Evolutionary conservation across 1,140 invertebrate species (phyloP), one percentile per base, ranked within the genome.

Genomic region (Liolophura sinensis): DNA sequence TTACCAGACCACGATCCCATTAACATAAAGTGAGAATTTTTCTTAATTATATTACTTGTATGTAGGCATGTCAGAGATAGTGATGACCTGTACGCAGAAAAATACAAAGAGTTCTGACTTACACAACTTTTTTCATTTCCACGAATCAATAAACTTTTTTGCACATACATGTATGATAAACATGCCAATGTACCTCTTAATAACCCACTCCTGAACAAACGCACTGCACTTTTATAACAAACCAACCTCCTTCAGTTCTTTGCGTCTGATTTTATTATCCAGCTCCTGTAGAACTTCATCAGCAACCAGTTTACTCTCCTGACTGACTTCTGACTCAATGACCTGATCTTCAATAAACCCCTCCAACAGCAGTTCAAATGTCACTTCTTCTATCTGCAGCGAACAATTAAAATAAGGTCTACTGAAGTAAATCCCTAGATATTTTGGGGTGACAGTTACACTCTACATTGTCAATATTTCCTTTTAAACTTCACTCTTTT

Each of bases 261-360:
- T 62, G 48, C 64, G 73, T 31, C 69, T 69, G 25, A 80, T 71
- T 64, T 78, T 82, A 25, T 65, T 72, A 55, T 78, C 77, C 67
- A 76, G 79, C 47, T 76, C 65, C 25, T 72, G 65, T 14, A 82
- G 66, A 0, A 73, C 69, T 50, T 80, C 78, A 20, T 65, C 69
- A 14, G 77, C 77, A n/a, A 82, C 60, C 24, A 71, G 70, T 15
- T 69, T 48, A 18, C 70, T 48, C 59, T 76, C 72, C 14, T 82
- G 78, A n/a, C 71, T 64, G 11, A 79, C 65, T 47, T 79, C 78
- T 16, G 69, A 59, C 22, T 67, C 68, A 49, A 82, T 76, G 18
- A 82, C 73, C 20, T 78, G 69, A 22, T 75, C 63, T 11, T 74
- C 68, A 12, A 82, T 66, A 65, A 79, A 77, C 1, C 75, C 72